Evolutionary conservation across 2,113 vertebrate genomes (phyloP).

Genomic region (Struthio camelus): DNA sequence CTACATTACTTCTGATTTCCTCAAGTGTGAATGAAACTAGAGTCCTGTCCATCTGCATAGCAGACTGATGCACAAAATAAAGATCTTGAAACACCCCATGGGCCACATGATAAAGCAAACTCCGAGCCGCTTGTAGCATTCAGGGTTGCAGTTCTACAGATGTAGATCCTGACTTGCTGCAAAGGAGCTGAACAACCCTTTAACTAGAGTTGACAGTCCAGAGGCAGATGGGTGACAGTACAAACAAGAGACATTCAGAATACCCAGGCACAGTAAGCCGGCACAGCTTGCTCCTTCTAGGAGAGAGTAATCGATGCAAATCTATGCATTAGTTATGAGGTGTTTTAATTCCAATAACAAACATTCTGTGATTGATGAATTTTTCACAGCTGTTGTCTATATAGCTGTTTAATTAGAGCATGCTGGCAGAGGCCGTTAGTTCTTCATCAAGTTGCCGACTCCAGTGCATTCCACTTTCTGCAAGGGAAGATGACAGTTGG

Average conservation of each 20-base stretch:
- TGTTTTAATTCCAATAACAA: constrained; percentile 71
- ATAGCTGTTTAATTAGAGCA: constrained; percentile 61
- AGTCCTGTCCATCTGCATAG: not conserved
- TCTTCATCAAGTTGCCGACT: constrained; percentile 21
- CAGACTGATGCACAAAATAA: not conserved
- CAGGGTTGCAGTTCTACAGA: not conserved
- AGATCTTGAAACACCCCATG: not conserved
- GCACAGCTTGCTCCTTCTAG: constrained; percentile 1
- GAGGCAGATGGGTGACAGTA: not conserved
- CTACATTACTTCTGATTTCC: not conserved
- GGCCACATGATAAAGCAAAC: not conserved
- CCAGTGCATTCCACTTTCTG: not conserved
- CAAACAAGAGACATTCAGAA: not conserved
- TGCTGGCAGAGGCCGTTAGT: constrained; percentile 36
- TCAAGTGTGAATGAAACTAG: not conserved
- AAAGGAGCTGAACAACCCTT: not conserved
- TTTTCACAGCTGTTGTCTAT: constrained; percentile 67
- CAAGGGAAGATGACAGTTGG: constrained; percentile 34
- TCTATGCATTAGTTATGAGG: constrained; percentile 56
- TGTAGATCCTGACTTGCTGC: not conserved
- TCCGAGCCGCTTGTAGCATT: not conserved
- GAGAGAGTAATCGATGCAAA: constrained; percentile 63
- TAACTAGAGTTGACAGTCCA: not conserved
- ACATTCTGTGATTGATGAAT: constrained; percentile 68
- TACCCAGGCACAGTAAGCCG: not conserved